Conservation (phyloP, 2,797 vertebrate genomes). For the Arnoldichthys spilopterus region DNA sequence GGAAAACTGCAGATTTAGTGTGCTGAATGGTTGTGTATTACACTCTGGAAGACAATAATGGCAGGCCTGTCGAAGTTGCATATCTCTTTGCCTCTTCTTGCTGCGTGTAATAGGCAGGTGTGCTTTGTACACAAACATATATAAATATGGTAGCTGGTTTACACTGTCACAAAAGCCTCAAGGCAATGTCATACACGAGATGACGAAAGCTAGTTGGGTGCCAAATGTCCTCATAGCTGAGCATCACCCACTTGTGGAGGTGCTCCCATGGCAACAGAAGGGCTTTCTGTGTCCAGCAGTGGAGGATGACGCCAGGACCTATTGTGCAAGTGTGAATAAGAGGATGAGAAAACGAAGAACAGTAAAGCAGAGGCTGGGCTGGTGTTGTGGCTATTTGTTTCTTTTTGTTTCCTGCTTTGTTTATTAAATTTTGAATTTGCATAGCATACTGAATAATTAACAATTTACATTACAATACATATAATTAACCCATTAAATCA, state of each 20-base stretch:
- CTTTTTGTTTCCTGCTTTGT: no score
- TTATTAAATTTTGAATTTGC: background rate
- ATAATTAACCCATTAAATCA: no score
- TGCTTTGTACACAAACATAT: background rate
- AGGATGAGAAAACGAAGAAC: background rate
- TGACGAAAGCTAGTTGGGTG: slow-evolving; percentile 74
- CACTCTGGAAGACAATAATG: background rate
- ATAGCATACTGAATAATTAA: background rate
- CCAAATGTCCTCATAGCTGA: slow-evolving; percentile 54
- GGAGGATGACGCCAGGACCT: slow-evolving; percentile 14
- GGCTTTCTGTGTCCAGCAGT: slow-evolving; percentile 34
- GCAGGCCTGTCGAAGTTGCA: background rate
- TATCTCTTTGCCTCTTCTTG: background rate
- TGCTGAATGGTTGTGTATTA: background rate
- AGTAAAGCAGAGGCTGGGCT: background rate
- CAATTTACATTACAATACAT: background rate
- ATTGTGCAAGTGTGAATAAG: slow-evolving; percentile 27
- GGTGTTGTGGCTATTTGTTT: background rate
- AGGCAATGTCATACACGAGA: slow-evolving; percentile 25
- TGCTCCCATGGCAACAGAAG: slow-evolving; percentile 46
- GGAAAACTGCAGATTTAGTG: background rate
- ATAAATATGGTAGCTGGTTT: background rate
- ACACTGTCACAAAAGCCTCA: background rate
- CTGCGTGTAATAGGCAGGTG: background rate
- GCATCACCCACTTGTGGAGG: slow-evolving; percentile 17